Evolutionary conservation across 2,797 vertebrate genomes (phyloP), one percentile per base, ranked within the genome.

Genomic region (Notolabrus celidotus): DNA sequence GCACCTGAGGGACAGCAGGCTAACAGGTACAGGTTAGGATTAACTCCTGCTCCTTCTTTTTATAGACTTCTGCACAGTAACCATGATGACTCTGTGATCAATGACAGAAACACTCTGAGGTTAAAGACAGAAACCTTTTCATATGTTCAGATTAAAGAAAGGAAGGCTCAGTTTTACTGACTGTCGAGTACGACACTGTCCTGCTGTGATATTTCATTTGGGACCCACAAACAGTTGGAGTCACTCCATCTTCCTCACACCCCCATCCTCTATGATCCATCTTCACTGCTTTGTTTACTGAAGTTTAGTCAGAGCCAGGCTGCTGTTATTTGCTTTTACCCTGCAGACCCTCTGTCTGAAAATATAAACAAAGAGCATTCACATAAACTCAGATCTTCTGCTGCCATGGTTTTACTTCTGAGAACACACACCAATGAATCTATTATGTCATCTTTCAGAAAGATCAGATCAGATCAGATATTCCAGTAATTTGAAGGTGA

Each of bases 391-490:
- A 49, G 23, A 45, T 43, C 50, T 10, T 0, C 4, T 39, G 65
- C 67, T 54, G n/a, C 25, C 39, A 49, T 10, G 38, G 3, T 60
- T 52, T 42, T 47, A 42, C 47, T 4, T 3, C 3, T 53, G 45
- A 41, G 61, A 68, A 52, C 52, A 45, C 38, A 57, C 27, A 63
- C 2, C 65, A 50, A 69, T 4, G 50, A 59, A 80, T 83, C 62
- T 58, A 83, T 81, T 69, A 61, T 49, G 19, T 39, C 70, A 74
- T 82, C 65, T 74, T 31, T 67, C 19, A n/a, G n/a, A n/a, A n/a
- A n/a, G n/a, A n/a, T n/a, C n/a, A n/a, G n/a, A n/a, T n/a, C n/a
- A n/a, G n/a, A n/a, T n/a, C n/a, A n/a, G n/a, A n/a, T n/a, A n/a
- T n/a, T n/a, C n/a, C n/a, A n/a, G n/a, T n/a, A n/a, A n/a, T n/a